Conservation (phyloP, 1,140 invertebrate species). For the Zaprionus tsacasi region DNA sequence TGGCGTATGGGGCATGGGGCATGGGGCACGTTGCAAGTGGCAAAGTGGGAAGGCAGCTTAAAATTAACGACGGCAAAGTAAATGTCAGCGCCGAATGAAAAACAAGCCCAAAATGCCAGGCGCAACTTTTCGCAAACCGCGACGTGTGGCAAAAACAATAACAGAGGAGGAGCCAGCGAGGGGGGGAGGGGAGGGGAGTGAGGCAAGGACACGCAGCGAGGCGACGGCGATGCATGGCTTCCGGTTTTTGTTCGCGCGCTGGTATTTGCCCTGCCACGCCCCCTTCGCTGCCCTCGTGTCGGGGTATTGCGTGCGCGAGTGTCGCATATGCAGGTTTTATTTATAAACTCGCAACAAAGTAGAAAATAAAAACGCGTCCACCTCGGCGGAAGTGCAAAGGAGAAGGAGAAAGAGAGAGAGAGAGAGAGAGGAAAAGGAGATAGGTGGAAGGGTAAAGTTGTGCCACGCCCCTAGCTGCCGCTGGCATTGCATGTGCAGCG, state of each 20-base stretch:
- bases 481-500: conserved; percentile 49
- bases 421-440: background rate
- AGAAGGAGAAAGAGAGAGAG: background rate
- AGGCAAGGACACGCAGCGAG: background rate
- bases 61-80: conserved; percentile 78
- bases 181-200: background rate
- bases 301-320: conserved; percentile 68
- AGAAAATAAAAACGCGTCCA: conserved; percentile 60
- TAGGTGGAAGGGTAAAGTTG: conserved; percentile 4
- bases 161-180: conserved; percentile 37
- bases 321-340: conserved; percentile 82
- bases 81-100: conserved; percentile 75
- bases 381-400: conserved; percentile 30
- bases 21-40: background rate
- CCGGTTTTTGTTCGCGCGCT: conserved; percentile 80
- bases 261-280: conserved; percentile 57
- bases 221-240: conserved; percentile 64
- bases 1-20: background rate
- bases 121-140: conserved; percentile 65
- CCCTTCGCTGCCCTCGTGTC: conserved; percentile 21
- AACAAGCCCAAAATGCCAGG: conserved; percentile 60
- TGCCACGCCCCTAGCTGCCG: background rate
- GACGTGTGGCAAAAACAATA: conserved; percentile 78
- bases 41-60: conserved; percentile 61
- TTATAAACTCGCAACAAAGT: conserved; percentile 76